These are phyloP conservation scores for Lagocephalus sceleratus DNA, from an alignment of 2,797 vertebrate species.

Conservation along the genomic window DNA sequence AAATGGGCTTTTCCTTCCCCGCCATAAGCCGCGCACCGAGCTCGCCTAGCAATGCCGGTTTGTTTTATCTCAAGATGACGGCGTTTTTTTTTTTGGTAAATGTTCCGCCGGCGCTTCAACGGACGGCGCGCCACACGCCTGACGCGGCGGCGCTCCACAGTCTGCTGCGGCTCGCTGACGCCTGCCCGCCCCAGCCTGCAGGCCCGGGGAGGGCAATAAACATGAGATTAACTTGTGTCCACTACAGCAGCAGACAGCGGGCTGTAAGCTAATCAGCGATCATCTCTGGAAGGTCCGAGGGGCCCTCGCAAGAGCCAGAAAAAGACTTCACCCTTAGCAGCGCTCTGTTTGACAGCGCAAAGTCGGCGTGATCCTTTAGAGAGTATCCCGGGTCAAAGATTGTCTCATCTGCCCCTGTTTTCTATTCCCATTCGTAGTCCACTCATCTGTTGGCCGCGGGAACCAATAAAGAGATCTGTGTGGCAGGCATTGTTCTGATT, in stretches of 20 bases:
- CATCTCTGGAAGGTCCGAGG: constrained; percentile 32
- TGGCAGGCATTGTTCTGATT: constrained; percentile 4
- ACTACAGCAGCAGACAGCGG: constrained; percentile 39
- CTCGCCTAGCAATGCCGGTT: constrained; percentile 65
- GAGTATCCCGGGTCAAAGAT: background rate
- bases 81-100: constrained; percentile 30
- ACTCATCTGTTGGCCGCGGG: constrained; percentile 8
- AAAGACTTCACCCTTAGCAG: constrained; percentile 13
- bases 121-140: constrained; percentile 20
- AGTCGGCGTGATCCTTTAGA: constrained; percentile 16
- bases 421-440: constrained; percentile 1
- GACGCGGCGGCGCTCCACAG: constrained; percentile 13
- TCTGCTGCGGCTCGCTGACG: constrained; percentile 15
- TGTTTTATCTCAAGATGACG: constrained; percentile 61
- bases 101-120: constrained; percentile 31
- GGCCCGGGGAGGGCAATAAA: constrained; percentile 25
- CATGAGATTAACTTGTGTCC: constrained; percentile 55
- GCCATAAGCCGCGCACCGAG: constrained; percentile 61
- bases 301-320: constrained; percentile 27
- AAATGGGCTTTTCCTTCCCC: constrained; percentile 71
- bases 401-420: background rate
- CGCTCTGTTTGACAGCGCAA: constrained; percentile 15
- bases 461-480: constrained; percentile 1
- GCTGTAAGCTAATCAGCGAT: constrained; percentile 49
- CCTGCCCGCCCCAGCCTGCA: constrained; percentile 11